These are phyloP conservation scores for Dioctria linearis DNA, from an alignment of 2,888 invertebrate species.

Conservation along the genomic window DNA sequence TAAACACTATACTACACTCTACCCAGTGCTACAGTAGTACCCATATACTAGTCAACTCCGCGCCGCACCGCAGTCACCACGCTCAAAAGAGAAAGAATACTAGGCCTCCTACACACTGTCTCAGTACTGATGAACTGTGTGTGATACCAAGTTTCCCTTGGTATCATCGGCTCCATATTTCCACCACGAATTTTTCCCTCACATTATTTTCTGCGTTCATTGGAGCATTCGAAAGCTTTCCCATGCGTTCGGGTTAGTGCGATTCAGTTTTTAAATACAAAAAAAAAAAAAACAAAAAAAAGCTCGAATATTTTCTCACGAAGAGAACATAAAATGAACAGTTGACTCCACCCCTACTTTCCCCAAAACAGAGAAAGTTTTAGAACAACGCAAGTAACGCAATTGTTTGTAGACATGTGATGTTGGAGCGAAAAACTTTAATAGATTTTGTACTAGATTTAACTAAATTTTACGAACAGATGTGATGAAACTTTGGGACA, in stretches of 20 bases:
- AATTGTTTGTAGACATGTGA: not conserved
- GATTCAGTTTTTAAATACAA: not conserved
- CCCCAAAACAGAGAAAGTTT: not conserved
- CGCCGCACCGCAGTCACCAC: slow-evolving; percentile 13
- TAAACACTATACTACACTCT: not conserved
- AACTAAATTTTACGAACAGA: not conserved
- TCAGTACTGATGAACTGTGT: not conserved
- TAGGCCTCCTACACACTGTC: not conserved
- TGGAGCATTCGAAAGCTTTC: slow-evolving; percentile 18
- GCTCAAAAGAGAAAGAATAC: slow-evolving; percentile 15
- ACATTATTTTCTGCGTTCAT: not conserved
- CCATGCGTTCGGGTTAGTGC: not conserved
- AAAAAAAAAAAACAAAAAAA: slow-evolving; percentile 3
- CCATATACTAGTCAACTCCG: slow-evolving; percentile 17
- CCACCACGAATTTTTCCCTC: slow-evolving; percentile 40
- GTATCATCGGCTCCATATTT: slow-evolving; percentile 1
- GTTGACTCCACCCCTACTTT: too few relatives aligned
- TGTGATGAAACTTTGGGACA: slow-evolving; percentile 27
- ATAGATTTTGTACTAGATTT: slow-evolving; percentile 18
- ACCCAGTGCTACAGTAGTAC: not conserved
- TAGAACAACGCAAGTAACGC: not conserved
- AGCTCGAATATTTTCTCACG: slow-evolving; percentile 17
- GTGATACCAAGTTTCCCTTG: slow-evolving; percentile 16
- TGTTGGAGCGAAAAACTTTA: not conserved
- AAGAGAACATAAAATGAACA: too few relatives aligned